Base-by-base conservation (phyloP, 2,888 invertebrate genomes). In the Ophion ventricosus region DNA sequence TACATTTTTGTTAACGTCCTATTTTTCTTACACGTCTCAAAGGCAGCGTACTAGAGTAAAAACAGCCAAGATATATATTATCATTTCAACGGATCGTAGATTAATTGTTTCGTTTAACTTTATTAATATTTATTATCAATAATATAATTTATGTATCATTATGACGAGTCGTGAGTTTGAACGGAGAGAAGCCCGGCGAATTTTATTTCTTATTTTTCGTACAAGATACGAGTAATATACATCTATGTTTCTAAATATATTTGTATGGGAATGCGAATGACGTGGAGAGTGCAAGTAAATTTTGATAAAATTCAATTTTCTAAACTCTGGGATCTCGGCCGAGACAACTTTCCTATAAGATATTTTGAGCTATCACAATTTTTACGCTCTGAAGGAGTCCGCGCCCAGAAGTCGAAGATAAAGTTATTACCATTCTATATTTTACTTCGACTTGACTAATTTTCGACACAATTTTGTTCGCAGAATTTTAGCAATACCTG, bases 41-140 rank as follows among this genome's bases (percentile, higher is more conserved):
- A 75, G 83, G 69, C 75, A 75, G 83, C 75, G 43, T 70, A 74
- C 63, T 66, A 79, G 72, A 80, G 75, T 83, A 67, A 57, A 83
- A 80, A 76, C 64, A 67, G 83, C 80, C 80, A 73, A 73, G 61
- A 80, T 83, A 80, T 63, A 61, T 26, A 49, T 43, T 77, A 23
- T 77, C 64, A 54, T 49, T 80, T 75, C 70, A 66, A 66, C 76
- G 70, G 54, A 64, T 72, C 61, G 66, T 29, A 79, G 79, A 57
- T 80, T 64, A 61, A 63, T 23, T 72, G 64, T 61, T 54, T 74
- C 63, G 63, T 74, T n/a, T 56, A 82, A n/a, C 40, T 75, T 75
- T 29, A 61, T 77, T 56, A 17, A 78, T 35, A 54, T 61, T 61
- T 78, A 49, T 78, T 49, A 20, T 66, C 56, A n/a, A 56, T 64